Evolutionary conservation across 2,797 vertebrate genomes (phyloP), one percentile per base, ranked within the genome.

Genomic region (Prionace glauca): DNA sequence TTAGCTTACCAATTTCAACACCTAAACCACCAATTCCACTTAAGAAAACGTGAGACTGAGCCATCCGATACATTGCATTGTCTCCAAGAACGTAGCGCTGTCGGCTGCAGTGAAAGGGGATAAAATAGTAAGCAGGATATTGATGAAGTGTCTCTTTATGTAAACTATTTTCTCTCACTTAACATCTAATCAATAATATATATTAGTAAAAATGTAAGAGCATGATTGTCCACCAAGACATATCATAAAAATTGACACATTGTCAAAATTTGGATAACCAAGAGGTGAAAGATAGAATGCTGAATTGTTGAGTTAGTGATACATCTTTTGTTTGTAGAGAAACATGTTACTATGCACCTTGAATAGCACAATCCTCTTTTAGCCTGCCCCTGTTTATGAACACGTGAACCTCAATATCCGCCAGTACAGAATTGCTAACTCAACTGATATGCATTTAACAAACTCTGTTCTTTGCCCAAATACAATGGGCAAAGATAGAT

Each of bases 21-120:
- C 99, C 99, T 96, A 99, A 97, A 95, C 99, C 98, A 96, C 99
- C 98, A 97, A 99, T 97, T 96, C 99, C 99, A 97, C 99, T 99
- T 95, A 99, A 98, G 97, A 99, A 99, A 60, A 99, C 98, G 0
- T 98, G 98, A 71, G 99, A 99, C 96, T 98, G 98, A 96, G 99
- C 99, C 99, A 99, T 99, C 98, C 99, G 99, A 97, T 99, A 98
- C 99, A 99, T 99, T 71, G 99, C 99, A 12, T 97, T 98, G 97
- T 99, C 99, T 97, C 99, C 99, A 96, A 99, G 98, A 96, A 99
- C 99, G 95, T 99, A 99, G 18, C 99, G 98, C 97, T 99, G 99
- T 69, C 99, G 99, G 97, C 99, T 99, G 96, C 0, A 97, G 11
- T 22, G 41, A 95, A 96, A 96, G 91, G 96, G 29, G 32, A 96